These are phyloP conservation scores for Galerucella pusilla DNA, from an alignment of 2,888 invertebrate species.

Conservation along the genomic window DNA sequence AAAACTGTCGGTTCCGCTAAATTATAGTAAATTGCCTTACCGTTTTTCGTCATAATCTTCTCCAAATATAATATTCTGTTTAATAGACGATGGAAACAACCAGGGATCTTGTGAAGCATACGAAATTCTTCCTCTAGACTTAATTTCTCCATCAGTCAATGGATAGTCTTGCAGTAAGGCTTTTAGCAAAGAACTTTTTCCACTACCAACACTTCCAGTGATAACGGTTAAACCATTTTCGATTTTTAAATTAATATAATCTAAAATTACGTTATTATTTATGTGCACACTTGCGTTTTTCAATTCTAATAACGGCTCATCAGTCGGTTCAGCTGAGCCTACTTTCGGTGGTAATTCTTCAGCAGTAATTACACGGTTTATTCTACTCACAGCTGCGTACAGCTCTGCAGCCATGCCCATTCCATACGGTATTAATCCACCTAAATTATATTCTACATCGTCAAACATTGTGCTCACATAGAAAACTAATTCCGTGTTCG, in stretches of 20 bases:
- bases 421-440: conserved; percentile 88
- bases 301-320: conserved; percentile 36
- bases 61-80: conserved; percentile 61
- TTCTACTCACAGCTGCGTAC: conserved; percentile 50
- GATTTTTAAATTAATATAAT: conserved; percentile 63
- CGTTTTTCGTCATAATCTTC: conserved; percentile 55
- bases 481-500: conserved; percentile 50
- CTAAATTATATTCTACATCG: conserved; percentile 78
- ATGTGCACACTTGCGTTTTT: conserved; percentile 43
- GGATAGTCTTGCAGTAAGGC: conserved; percentile 53
- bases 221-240: conserved; percentile 66
- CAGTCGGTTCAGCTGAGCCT: conserved; percentile 20
- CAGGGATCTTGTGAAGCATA: conserved; percentile 59
- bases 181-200: conserved; percentile 55
- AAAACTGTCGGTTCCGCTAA: no score
- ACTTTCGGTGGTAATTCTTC: conserved; percentile 40
- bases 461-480: conserved; percentile 45
- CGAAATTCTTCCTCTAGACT: conserved; percentile 51
- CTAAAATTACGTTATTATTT: conserved; percentile 58
- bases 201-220: conserved; percentile 70
- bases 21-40: conserved; percentile 17
- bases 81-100: conserved; percentile 57
- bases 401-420: conserved; percentile 53
- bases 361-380: conserved; percentile 39
- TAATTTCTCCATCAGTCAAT: conserved; percentile 45